These are phyloP conservation scores for Amphiprion clarkii DNA, from an alignment of 2,797 vertebrate species.

Conservation along the genomic window DNA sequence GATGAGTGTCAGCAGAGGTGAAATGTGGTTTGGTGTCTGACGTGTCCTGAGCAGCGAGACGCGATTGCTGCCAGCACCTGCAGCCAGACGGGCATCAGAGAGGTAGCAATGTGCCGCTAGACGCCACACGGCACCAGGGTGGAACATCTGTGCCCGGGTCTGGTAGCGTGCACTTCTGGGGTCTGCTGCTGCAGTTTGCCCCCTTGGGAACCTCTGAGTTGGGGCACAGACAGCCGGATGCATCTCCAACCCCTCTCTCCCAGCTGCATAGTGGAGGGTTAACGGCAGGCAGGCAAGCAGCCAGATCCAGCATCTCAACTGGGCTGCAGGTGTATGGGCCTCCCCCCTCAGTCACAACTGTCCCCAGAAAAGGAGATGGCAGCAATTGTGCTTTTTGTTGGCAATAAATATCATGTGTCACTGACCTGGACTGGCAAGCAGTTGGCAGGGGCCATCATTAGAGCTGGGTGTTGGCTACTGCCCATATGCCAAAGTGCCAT, in stretches of 20 bases:
- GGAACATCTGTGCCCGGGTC: constrained; percentile 77
- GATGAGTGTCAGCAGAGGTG: constrained; percentile 52
- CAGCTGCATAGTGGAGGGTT: constrained; percentile 62
- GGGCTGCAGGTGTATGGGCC: constrained; percentile 74
- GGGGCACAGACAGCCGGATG: constrained; percentile 64
- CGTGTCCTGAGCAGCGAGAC: constrained; percentile 59
- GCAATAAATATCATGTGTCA: constrained; percentile 68
- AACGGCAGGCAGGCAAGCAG: constrained; percentile 63
- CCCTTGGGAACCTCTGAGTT: constrained; percentile 50
- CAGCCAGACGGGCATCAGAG: constrained; percentile 47
- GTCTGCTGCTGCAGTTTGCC: constrained; percentile 60
- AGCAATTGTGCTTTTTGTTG: constrained; percentile 78
- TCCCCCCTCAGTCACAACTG: constrained; percentile 40
- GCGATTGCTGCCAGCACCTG: constrained; percentile 58
- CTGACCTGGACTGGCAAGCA: constrained; percentile 78
- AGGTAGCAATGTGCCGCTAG: constrained; percentile 26
- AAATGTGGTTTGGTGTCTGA: constrained; percentile 60
- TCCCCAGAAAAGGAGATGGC: constrained; percentile 66
- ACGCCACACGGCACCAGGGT: constrained; percentile 38
- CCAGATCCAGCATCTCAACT: constrained; percentile 61
- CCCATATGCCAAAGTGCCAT: constrained; percentile 83
- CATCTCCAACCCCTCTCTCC: constrained; percentile 39
- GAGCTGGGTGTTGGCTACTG: constrained; percentile 58
- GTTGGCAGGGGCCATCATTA: constrained; percentile 84
- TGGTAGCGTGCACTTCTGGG: constrained; percentile 60